Evolutionary conservation across 1,140 invertebrate genomes (phyloP).

Genomic region (Bombus impatiens): DNA sequence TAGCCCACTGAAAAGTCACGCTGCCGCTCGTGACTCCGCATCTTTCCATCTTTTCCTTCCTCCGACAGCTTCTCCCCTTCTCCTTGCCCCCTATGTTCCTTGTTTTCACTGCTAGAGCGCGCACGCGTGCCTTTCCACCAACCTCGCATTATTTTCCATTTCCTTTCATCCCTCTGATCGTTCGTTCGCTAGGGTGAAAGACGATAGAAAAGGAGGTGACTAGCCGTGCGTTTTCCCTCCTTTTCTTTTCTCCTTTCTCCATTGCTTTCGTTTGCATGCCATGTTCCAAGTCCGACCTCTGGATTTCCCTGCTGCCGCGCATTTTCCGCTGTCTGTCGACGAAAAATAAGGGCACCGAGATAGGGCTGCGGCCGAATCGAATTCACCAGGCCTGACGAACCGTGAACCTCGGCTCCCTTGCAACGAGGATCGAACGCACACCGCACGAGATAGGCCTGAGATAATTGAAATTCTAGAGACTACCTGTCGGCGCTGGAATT

Average conservation of each 20-base stretch:
- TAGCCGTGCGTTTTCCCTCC: neutral
- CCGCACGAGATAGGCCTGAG: slow-evolving; percentile 3
- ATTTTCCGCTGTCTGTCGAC: slow-evolving; percentile 30
- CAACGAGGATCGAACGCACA: slow-evolving; percentile 20
- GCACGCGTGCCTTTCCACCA: slow-evolving; percentile 45
- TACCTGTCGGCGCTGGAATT: slow-evolving; percentile 41
- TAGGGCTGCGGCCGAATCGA: slow-evolving; percentile 33
- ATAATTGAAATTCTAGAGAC: slow-evolving; percentile 53
- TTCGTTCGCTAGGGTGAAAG: slow-evolving; percentile 39
- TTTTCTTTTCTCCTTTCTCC: no score
- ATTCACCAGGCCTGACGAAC: slow-evolving; percentile 34
- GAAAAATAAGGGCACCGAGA: slow-evolving; percentile 45
- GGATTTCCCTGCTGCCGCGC: slow-evolving; percentile 9
- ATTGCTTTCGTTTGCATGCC: neutral
- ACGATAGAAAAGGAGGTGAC: slow-evolving; percentile 12
- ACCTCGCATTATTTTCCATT: slow-evolving; percentile 75
- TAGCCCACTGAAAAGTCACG: slow-evolving; percentile 69
- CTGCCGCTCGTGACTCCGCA: slow-evolving; percentile 72
- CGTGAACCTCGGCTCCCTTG: slow-evolving; percentile 20
- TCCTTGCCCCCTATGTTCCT: slow-evolving; percentile 8
- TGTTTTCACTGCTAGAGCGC: neutral
- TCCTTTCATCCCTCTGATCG: slow-evolving; percentile 64
- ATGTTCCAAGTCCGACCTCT: neutral
- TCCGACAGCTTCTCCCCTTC: slow-evolving; percentile 10
- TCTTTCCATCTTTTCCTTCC: slow-evolving; percentile 58